Conservation (phyloP, 92 coral and sea anemone genomes). For the Palythoa caribaeorum region DNA sequence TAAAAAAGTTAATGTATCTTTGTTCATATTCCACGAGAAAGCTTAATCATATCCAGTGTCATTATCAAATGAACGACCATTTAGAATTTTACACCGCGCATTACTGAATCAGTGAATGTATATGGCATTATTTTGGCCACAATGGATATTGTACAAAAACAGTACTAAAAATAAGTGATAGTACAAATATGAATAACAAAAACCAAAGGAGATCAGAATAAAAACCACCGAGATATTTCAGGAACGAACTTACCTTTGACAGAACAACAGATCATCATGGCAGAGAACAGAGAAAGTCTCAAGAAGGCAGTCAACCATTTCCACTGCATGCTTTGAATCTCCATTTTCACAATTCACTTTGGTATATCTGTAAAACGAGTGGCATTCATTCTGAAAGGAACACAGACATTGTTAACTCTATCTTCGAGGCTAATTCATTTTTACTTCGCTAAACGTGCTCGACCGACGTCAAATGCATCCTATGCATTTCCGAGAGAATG, state of each 20-base stretch:
- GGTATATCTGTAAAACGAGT: neutral
- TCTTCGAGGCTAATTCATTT: neutral
- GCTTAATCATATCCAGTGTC: neutral
- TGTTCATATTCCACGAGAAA: neutral
- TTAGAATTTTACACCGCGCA: neutral
- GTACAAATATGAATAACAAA: neutral
- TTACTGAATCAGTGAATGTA: neutral
- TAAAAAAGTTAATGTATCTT: neutral
- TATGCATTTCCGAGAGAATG: constrained; percentile 43
- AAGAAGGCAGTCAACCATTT: neutral
- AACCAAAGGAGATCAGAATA: neutral
- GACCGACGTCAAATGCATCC: constrained; percentile 24
- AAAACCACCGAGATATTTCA: neutral
- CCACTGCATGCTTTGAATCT: neutral
- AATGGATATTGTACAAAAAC: neutral
- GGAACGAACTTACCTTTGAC: neutral
- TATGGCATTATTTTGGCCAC: neutral
- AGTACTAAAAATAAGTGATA: neutral
- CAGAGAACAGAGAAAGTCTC: neutral
- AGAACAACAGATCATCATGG: neutral
- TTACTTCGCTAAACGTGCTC: constrained; percentile 14
- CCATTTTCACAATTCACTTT: neutral
- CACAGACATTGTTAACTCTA: neutral
- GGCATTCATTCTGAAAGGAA: neutral
- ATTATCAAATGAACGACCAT: neutral